Percentiles rank a stretch among this genome's conserved stretches.
Conservation (phyloP, 2,888 invertebrate genomes). For the Smittia sp. region DNA sequence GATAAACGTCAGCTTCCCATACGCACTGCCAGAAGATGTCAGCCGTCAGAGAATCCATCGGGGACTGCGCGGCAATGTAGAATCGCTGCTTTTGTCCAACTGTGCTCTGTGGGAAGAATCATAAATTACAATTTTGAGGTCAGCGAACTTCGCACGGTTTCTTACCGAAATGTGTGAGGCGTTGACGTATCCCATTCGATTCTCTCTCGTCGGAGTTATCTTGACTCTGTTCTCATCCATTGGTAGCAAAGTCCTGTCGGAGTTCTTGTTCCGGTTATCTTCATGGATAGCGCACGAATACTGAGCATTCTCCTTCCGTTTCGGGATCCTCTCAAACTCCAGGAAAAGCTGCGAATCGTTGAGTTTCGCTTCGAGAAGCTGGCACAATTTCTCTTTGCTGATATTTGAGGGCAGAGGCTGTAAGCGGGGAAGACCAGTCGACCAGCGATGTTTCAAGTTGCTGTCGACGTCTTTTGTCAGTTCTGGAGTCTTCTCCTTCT, state of each 20-base stretch:
- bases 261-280: conserved; percentile 60
- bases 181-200: conserved; percentile 87
- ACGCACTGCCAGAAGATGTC: conserved; percentile 82
- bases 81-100: conserved; percentile 79
- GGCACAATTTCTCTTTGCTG: conserved; percentile 75
- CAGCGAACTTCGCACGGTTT: conserved; percentile 44
- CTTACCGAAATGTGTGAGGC: conserved; percentile 87
- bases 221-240: conserved; percentile 88
- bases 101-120: conserved; percentile 63
- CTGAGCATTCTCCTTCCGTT: conserved; percentile 66
- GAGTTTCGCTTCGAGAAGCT: conserved; percentile 65
- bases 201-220: conserved; percentile 75
- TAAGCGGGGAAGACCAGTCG: conserved; percentile 66
- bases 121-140: not conserved
- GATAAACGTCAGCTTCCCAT: conserved; percentile 82
- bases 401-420: conserved; percentile 72
- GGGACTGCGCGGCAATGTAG: conserved; percentile 66
- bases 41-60: conserved; percentile 50
- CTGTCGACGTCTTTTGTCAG: conserved; percentile 51
- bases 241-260: conserved; percentile 67
- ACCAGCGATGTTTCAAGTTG: conserved; percentile 65
- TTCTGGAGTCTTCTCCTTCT: conserved; percentile 52
- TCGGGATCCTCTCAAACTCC: conserved; percentile 83
- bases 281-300: conserved; percentile 70
- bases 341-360: conserved; percentile 72